phyloP scores from a whole-genome alignment of 1,140 invertebrate genomes.

The Drosophila melanica region DNA sequence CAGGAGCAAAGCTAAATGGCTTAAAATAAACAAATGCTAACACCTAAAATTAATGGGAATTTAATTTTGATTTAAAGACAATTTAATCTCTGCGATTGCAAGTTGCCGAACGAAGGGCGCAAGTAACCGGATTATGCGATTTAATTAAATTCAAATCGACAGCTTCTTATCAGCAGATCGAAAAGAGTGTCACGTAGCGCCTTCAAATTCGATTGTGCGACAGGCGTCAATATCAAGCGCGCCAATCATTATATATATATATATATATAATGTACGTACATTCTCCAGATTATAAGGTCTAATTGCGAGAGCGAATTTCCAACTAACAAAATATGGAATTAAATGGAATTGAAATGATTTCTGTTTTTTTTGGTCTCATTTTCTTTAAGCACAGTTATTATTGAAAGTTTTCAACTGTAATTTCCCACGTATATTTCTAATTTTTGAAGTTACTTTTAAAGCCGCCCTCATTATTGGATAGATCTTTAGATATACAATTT shows the following conservation, averaged over 20 bases:
- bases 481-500: constrained; percentile 24
- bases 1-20: constrained; percentile 5
- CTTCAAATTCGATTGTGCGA: constrained; percentile 38
- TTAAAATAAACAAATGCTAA: constrained; percentile 1
- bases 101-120: background rate
- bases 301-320: background rate
- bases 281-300: no score
- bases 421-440: no score
- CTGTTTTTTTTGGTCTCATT: no score
- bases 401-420: no score
- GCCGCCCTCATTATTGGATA: constrained; percentile 20
- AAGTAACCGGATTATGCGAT: constrained; percentile 20
- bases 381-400: no score
- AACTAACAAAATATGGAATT: no score
- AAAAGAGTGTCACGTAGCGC: constrained; percentile 31
- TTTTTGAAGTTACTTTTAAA: constrained; percentile 6
- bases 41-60: constrained; percentile 39
- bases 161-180: constrained; percentile 33
- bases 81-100: constrained; percentile 7
- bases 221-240: constrained; percentile 39
- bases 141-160: constrained; percentile 37
- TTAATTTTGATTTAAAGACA: constrained; percentile 28
- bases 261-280: background rate
- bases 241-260: constrained; percentile 36
- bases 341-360: no score